Evolutionary conservation across 2,113 vertebrate species (phyloP).

Genomic region (Elephantulus edwardii): DNA sequence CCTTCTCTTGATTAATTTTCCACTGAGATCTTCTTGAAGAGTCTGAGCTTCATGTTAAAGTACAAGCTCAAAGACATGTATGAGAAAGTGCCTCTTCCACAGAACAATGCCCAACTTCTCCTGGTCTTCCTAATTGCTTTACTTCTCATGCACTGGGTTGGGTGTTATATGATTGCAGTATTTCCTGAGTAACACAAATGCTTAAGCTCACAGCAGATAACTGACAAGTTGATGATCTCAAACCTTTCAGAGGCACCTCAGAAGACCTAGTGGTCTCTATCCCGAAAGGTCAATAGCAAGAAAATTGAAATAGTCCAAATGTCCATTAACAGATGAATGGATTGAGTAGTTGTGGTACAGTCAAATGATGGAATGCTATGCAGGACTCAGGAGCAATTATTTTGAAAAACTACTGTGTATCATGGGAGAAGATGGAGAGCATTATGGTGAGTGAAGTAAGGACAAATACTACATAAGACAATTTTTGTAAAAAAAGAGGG

Average conservation of each 20-base stretch:
- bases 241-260: not conserved
- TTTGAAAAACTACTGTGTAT: too few relatives aligned
- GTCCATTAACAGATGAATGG: too few relatives aligned
- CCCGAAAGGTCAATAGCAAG: not conserved
- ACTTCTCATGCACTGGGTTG: not conserved
- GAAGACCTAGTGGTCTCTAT: not conserved
- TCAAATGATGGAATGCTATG: too few relatives aligned
- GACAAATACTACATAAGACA: too few relatives aligned
- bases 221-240: not conserved
- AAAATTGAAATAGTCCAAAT: too few relatives aligned
- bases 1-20: not conserved
- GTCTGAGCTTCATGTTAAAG: not conserved
- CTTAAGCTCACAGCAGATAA: not conserved
- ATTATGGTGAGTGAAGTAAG: too few relatives aligned
- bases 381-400: too few relatives aligned
- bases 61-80: not conserved
- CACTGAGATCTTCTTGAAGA: not conserved
- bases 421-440: too few relatives aligned
- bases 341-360: too few relatives aligned
- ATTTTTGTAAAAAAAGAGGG: too few relatives aligned
- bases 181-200: not conserved
- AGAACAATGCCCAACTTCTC: not conserved
- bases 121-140: not conserved
- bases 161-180: not conserved
- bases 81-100: not conserved